These are phyloP conservation scores for Leptinotarsa peninsularis DNA, from an alignment of 2,888 invertebrate genomes.

Conservation along the genomic window DNA sequence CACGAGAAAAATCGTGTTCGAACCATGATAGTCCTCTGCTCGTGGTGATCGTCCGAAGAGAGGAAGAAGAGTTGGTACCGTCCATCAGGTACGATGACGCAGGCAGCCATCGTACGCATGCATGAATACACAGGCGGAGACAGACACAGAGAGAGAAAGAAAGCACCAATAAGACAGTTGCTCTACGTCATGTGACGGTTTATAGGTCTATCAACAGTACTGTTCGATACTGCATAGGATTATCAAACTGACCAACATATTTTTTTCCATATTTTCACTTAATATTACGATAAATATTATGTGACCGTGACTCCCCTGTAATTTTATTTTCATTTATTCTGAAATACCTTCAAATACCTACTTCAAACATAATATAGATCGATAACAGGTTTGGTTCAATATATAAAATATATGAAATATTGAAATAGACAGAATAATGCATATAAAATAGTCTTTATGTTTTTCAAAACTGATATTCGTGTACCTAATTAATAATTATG, in stretches of 20 bases:
- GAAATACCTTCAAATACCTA: no score
- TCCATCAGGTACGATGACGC: slow-evolving; percentile 59
- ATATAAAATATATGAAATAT: no score
- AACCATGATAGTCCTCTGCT: slow-evolving; percentile 96
- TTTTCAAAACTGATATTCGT: not conserved
- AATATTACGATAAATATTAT: no score
- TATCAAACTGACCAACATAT: not conserved
- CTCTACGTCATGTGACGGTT: slow-evolving; percentile 13
- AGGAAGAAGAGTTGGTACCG: slow-evolving; percentile 59
- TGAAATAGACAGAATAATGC: no score
- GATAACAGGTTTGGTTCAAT: no score
- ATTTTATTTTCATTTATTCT: no score
- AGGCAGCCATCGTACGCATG: slow-evolving; percentile 64
- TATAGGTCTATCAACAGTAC: not conserved
- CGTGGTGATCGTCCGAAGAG: slow-evolving; percentile 45
- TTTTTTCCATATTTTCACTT: no score
- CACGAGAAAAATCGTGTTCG: slow-evolving; percentile 97
- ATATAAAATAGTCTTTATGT: not conserved
- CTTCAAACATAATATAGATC: no score
- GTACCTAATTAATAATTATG: no score
- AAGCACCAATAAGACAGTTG: slow-evolving; percentile 68
- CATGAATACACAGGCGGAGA: slow-evolving; percentile 71
- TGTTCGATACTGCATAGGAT: not conserved
- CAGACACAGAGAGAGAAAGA: slow-evolving; percentile 69
- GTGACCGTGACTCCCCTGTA: no score